Evolutionary conservation across 2,888 invertebrate species (phyloP).

Genomic region (Mesorhabditis spiculigera): DNA sequence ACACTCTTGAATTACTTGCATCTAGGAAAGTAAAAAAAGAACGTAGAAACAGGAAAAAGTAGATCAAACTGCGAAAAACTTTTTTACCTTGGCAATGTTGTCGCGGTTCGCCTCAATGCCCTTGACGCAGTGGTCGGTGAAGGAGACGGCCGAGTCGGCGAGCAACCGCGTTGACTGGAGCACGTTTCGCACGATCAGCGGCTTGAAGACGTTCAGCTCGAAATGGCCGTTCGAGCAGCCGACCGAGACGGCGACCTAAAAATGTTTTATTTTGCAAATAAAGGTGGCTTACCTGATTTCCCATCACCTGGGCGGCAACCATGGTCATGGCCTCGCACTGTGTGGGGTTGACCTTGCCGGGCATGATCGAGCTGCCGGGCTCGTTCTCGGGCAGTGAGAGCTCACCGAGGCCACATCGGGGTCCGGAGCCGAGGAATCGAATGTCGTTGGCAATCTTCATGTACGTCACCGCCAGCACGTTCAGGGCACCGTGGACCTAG

Average conservation of each 20-base stretch:
- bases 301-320: conserved; percentile 84
- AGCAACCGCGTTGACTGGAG: conserved; percentile 76
- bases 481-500: conserved; percentile 81
- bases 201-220: conserved; percentile 96
- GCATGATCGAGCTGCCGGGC: conserved; percentile 99
- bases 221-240: conserved; percentile 96
- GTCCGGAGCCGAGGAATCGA: conserved; percentile 86
- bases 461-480: conserved; percentile 82
- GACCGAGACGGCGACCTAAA: conserved; percentile 84
- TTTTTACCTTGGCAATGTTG: conserved; percentile 73
- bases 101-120: conserved; percentile 62
- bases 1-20: no score
- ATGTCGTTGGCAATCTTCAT: conserved; percentile 86
- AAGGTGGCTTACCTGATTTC: conserved; percentile 87
- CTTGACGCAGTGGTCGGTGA: conserved; percentile 80
- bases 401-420: conserved; percentile 91
- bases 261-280: no score
- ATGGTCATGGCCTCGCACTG: conserved; percentile 97
- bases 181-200: conserved; percentile 75
- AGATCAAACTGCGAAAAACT: no score
- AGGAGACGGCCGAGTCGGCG: conserved; percentile 78
- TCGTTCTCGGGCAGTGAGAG: conserved; percentile 92
- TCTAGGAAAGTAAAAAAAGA: no score
- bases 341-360: conserved; percentile 84
- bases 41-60: no score